Conservation (phyloP, 2,113 vertebrate genomes). For the Parus major region DNA sequence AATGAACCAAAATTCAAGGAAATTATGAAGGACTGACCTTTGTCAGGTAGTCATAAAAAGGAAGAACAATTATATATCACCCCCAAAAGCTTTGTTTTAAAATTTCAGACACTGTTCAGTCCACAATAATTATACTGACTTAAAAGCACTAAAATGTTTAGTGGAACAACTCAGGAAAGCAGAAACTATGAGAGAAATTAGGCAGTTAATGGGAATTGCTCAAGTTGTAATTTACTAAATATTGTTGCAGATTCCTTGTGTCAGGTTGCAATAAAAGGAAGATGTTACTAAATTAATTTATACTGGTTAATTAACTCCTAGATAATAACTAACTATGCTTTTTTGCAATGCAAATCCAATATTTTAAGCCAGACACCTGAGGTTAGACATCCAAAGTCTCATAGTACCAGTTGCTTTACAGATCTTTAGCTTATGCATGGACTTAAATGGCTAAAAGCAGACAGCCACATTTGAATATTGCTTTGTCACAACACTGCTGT, state of each 20-base stretch:
- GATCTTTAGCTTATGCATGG: not conserved
- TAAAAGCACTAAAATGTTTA: slow-evolving; percentile 30
- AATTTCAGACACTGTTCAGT: not conserved
- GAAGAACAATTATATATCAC: not conserved
- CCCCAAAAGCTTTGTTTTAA: not conserved
- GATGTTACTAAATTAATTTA: slow-evolving; percentile 21
- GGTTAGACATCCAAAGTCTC: not conserved
- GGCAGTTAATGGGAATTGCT: slow-evolving; percentile 3
- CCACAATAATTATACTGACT: not conserved
- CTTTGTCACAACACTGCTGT: not conserved
- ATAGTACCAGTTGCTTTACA: not conserved
- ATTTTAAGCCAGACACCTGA: not conserved
- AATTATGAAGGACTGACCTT: not conserved
- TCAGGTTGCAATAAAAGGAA: slow-evolving; percentile 22
- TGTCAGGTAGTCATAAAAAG: not conserved
- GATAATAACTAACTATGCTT: not conserved
- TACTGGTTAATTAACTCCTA: slow-evolving; percentile 21
- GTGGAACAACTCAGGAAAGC: not conserved
- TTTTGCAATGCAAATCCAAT: not conserved
- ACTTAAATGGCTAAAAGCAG: not conserved
- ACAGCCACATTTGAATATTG: not conserved
- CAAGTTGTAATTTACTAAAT: slow-evolving; percentile 36
- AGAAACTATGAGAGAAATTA: slow-evolving; percentile 24
- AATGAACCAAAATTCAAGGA: not conserved
- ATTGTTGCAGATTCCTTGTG: slow-evolving; percentile 8